Evolutionary conservation across 2,888 invertebrate genomes (phyloP).

Genomic region (Drosophila conformis): DNA sequence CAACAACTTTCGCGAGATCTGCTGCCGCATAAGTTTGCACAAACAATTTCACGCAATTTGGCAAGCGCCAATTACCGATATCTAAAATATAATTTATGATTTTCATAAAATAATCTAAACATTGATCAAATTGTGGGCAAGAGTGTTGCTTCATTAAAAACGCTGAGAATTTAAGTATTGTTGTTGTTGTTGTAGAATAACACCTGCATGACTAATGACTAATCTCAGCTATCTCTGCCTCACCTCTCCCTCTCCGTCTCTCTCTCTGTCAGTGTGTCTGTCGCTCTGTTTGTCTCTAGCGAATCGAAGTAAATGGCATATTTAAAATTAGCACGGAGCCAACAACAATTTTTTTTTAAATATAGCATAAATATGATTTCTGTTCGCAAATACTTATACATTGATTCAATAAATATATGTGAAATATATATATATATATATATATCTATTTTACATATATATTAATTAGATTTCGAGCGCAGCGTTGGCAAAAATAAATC

Average conservation of each 20-base stretch:
- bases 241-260: not conserved
- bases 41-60: slow-evolving; percentile 59
- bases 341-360: slow-evolving; percentile 63
- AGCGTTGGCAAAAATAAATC: slow-evolving; percentile 54
- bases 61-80: slow-evolving; percentile 50
- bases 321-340: slow-evolving; percentile 59
- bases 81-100: slow-evolving; percentile 57
- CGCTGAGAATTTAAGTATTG: not conserved
- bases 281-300: not conserved
- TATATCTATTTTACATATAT: slow-evolving; percentile 13
- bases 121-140: slow-evolving; percentile 20
- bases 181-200: slow-evolving; percentile 34
- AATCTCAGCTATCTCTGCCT: not conserved
- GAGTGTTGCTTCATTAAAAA: slow-evolving; percentile 3
- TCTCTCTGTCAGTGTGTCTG: not conserved
- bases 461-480: slow-evolving; percentile 49
- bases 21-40: slow-evolving; percentile 60
- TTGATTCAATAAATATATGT: slow-evolving; percentile 46
- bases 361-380: slow-evolving; percentile 57
- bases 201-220: slow-evolving; percentile 67
- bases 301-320: slow-evolving; percentile 37
- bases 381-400: slow-evolving; percentile 21
- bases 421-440: slow-evolving; percentile 21
- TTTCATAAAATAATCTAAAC: slow-evolving; percentile 34
- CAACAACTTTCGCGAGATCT: slow-evolving; percentile 54